Conservation (phyloP, 2,888 invertebrate species). For the Nezara viridula region DNA sequence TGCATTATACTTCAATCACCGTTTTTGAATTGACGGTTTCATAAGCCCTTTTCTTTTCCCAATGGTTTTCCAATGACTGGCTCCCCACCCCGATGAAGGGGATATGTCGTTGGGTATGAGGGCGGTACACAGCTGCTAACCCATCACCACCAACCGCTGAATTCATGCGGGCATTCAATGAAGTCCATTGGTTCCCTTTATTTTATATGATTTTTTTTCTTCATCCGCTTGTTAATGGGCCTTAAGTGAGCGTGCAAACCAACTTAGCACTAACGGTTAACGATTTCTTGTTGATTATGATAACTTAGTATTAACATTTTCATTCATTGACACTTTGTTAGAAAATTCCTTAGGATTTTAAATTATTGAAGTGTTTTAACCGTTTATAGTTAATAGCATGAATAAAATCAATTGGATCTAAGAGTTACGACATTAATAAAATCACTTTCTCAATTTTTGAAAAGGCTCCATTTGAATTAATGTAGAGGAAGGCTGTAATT, state of each 20-base stretch:
- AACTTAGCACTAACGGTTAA: not conserved
- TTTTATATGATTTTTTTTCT: not conserved
- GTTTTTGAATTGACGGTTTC: not conserved
- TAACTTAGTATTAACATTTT: not conserved
- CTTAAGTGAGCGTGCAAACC: not conserved
- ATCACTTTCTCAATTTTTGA: not conserved
- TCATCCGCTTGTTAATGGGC: not conserved
- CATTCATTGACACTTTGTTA: too few relatives aligned
- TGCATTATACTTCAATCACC: not conserved
- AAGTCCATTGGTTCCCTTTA: not conserved
- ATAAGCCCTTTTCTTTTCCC: not conserved
- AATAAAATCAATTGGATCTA: not conserved
- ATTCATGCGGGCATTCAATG: conserved; percentile 17
- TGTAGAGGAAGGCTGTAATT: not conserved
- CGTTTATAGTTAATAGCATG: not conserved
- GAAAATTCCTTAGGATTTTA: too few relatives aligned
- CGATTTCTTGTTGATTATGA: not conserved
- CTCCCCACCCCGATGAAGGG: not conserved
- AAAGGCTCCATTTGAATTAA: not conserved
- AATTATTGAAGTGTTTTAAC: not conserved
- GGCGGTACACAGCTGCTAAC: not conserved
- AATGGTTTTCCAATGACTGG: not conserved
- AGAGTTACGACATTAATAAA: not conserved
- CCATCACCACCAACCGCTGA: not conserved
- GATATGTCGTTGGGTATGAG: not conserved